Conservation (phyloP, 2,888 invertebrate genomes). For the Pristionchus arcanus region DNA sequence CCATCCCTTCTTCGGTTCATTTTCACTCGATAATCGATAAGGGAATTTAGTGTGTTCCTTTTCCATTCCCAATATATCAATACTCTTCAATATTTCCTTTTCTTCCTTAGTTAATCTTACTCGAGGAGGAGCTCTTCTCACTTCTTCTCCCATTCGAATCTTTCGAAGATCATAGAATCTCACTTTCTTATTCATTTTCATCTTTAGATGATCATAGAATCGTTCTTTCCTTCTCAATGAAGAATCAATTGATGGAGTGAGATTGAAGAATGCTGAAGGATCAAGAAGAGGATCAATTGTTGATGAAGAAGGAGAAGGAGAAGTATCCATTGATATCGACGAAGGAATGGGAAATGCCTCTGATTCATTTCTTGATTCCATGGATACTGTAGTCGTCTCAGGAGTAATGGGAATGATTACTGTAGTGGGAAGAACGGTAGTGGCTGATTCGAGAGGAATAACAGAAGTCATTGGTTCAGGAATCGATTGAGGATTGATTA, state of each 20-base stretch:
- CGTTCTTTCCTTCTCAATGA: not conserved
- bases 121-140: slow-evolving; percentile 35
- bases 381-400: not conserved
- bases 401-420: not conserved
- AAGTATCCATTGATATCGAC: not conserved
- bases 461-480: not conserved
- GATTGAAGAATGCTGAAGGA: not conserved
- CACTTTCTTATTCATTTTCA: slow-evolving; percentile 6
- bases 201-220: not conserved
- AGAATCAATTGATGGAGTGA: not conserved
- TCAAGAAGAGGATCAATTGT: not conserved
- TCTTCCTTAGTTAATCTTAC: slow-evolving; percentile 36
- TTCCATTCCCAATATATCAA: slow-evolving; percentile 10
- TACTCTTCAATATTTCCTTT: slow-evolving; percentile 36
- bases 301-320: too few species aligned
- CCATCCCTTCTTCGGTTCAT: slow-evolving; percentile 3
- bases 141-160: not conserved
- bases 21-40: not conserved
- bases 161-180: slow-evolving; percentile 40
- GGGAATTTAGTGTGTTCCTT: slow-evolving; percentile 24
- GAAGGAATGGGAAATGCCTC: not conserved
- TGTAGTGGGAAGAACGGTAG: slow-evolving; percentile 6
- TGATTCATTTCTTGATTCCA: not conserved
- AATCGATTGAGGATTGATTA: not conserved
- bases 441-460: not conserved